A percentile compares a stretch with the other conserved stretches of the same genome.
phyloP scores from a whole-genome alignment of 2,888 invertebrate species.

The Shargacucullia verbasci region DNA sequence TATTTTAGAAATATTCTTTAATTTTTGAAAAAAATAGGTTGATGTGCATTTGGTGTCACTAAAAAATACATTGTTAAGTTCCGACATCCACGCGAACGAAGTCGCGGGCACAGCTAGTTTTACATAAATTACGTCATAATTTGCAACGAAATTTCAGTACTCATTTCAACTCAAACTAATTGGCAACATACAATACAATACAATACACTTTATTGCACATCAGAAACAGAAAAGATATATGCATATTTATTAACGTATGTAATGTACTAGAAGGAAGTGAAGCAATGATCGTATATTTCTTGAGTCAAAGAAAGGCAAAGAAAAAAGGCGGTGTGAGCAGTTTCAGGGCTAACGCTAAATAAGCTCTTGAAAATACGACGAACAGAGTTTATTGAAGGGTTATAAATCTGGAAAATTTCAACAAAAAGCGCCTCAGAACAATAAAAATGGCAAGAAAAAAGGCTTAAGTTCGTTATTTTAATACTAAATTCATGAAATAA shows the following conservation, averaged over 20 bases:
- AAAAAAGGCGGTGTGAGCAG: constrained; percentile 37
- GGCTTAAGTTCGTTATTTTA: constrained; percentile 28
- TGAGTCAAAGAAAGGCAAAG: constrained; percentile 41
- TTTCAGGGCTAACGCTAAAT: constrained; percentile 46
- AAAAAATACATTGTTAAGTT: too few relatives aligned
- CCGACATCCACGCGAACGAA: too few relatives aligned
- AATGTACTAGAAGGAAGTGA: constrained; percentile 19
- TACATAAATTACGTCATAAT: too few relatives aligned
- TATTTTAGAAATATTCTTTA: too few relatives aligned
- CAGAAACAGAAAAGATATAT: constrained; percentile 24
- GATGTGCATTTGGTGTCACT: too few relatives aligned
- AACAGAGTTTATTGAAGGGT: constrained; percentile 51
- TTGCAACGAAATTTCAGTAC: too few relatives aligned
- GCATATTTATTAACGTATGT: constrained; percentile 36
- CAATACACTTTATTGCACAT: too few relatives aligned
- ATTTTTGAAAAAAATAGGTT: too few relatives aligned
- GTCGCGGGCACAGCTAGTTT: too few relatives aligned
- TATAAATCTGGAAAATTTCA: constrained; percentile 48
- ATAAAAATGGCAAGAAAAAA: constrained; percentile 28
- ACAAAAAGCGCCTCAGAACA: constrained; percentile 24
- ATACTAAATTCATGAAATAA: constrained; percentile 26
- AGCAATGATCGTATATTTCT: constrained; percentile 35
- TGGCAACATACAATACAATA: constrained; percentile 13
- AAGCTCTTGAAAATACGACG: constrained; percentile 50
- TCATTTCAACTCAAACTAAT: constrained; percentile 19